Conservation (phyloP, 2,888 invertebrate species). For the Morpho achilles region DNA sequence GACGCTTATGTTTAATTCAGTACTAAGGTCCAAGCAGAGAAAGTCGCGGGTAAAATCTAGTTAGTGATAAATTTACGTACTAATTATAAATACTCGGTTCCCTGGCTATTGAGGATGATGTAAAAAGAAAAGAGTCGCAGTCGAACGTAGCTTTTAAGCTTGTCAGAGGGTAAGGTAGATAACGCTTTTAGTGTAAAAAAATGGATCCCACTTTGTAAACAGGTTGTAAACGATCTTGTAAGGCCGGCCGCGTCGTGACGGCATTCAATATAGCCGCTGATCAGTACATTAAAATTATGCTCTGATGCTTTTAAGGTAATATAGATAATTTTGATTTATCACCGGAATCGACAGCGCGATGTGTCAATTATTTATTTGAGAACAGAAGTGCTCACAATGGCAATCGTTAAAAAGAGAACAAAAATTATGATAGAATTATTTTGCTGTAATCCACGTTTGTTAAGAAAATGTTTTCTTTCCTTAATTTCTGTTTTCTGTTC, state of each 20-base stretch:
- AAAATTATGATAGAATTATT: no score
- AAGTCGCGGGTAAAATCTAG: constrained; percentile 21
- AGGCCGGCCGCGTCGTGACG: constrained; percentile 21
- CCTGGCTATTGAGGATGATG: constrained; percentile 7
- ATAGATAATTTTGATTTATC: no score
- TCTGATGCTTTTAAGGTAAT: constrained; percentile 1
- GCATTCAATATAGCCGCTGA: constrained; percentile 8
- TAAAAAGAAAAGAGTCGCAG: constrained; percentile 43
- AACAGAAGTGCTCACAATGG: no score
- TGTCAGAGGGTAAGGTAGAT: constrained; percentile 64
- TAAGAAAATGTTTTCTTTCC: no score
- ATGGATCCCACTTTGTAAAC: constrained; percentile 60
- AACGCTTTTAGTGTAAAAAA: constrained; percentile 60
- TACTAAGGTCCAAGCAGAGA: no score
- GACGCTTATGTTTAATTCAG: no score
- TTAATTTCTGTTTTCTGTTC: no score
- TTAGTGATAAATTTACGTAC: constrained; percentile 61
- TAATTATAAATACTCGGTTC: background rate
- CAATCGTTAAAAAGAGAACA: no score
- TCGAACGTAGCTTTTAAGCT: constrained; percentile 56
- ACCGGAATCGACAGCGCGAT: no score
- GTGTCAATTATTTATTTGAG: background rate
- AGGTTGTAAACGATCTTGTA: constrained; percentile 63
- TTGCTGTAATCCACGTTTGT: no score
- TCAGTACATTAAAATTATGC: constrained; percentile 8